A percentile compares a stretch with the other conserved stretches of the same genome.
Conservation (phyloP, 2,113 vertebrate genomes). For the Rhinopithecus roxellana region DNA sequence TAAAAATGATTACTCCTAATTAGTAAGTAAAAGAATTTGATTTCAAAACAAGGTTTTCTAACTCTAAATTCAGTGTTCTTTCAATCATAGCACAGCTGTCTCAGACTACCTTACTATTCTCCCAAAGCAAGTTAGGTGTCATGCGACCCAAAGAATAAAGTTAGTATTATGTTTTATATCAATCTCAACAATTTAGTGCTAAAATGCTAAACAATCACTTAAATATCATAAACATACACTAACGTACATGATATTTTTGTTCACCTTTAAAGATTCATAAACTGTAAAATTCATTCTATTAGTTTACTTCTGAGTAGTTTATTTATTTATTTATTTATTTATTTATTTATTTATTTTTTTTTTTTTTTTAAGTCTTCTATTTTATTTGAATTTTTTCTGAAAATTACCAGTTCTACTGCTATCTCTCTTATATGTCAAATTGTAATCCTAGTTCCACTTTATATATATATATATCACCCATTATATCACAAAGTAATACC, state of each 20-base stretch:
- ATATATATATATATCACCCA: background rate
- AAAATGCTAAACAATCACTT: background rate
- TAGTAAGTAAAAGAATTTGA: background rate
- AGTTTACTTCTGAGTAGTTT: background rate
- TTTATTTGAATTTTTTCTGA: slow-evolving; percentile 23
- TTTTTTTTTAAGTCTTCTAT: background rate
- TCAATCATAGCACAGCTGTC: background rate
- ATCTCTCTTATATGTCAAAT: background rate
- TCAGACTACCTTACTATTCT: background rate
- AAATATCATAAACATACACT: background rate
- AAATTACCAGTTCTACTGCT: background rate
- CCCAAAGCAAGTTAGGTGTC: background rate
- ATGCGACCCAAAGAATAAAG: background rate
- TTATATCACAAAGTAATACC: background rate
- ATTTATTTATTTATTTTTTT: background rate
- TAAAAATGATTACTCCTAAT: background rate
- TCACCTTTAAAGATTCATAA: background rate
- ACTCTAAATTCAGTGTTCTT: background rate
- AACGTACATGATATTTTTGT: background rate
- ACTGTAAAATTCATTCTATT: slow-evolving; percentile 14
- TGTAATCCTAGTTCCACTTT: background rate
- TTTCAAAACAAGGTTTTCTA: slow-evolving; percentile 38
- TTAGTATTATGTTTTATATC: background rate
- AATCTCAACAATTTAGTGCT: background rate
- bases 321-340: too few species aligned